Percentiles rank a stretch among this genome's conserved stretches.
Conservation (phyloP, 2,113 vertebrate species). For the Sebastes schlegelii region DNA sequence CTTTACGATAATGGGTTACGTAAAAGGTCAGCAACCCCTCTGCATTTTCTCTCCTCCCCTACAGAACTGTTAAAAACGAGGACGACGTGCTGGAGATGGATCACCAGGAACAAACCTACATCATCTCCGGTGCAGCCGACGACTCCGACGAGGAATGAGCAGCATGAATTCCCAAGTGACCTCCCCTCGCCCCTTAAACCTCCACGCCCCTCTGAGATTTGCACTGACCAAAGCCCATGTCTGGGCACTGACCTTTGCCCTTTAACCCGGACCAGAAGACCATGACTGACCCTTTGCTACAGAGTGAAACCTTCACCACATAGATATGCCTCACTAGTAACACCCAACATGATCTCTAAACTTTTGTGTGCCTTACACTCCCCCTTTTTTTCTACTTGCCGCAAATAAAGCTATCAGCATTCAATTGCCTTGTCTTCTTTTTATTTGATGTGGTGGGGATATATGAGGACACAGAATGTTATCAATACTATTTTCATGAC, state of each 20-base stretch:
- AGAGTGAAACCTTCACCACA: conserved; percentile 44
- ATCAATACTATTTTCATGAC: conserved; percentile 8
- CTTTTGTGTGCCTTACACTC: conserved; percentile 50
- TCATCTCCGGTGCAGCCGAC: conserved; percentile 81
- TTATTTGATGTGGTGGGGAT: not conserved
- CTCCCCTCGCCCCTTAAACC: conserved; percentile 59
- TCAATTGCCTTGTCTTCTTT: conserved; percentile 56
- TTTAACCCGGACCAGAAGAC: conserved; percentile 74
- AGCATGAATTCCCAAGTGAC: conserved; percentile 61
- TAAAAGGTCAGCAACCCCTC: not conserved
- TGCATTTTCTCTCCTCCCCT: not conserved
- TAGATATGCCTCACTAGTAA: conserved; percentile 39
- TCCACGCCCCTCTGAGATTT: conserved; percentile 63
- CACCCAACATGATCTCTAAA: conserved; percentile 50
- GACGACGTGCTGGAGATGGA: conserved; percentile 79
- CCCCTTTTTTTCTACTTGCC: conserved; percentile 24
- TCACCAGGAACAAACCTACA: conserved; percentile 81
- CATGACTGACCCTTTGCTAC: conserved; percentile 61
- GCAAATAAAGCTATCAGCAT: conserved; percentile 82
- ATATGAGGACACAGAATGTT: not conserved
- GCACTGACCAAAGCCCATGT: conserved; percentile 72
- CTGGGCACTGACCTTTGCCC: conserved; percentile 70
- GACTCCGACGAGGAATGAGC: conserved; percentile 81
- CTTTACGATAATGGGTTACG: not conserved
- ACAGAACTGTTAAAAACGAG: conserved; percentile 79